Conservation (phyloP, 2,888 invertebrate species). For the Lagria hirta region DNA sequence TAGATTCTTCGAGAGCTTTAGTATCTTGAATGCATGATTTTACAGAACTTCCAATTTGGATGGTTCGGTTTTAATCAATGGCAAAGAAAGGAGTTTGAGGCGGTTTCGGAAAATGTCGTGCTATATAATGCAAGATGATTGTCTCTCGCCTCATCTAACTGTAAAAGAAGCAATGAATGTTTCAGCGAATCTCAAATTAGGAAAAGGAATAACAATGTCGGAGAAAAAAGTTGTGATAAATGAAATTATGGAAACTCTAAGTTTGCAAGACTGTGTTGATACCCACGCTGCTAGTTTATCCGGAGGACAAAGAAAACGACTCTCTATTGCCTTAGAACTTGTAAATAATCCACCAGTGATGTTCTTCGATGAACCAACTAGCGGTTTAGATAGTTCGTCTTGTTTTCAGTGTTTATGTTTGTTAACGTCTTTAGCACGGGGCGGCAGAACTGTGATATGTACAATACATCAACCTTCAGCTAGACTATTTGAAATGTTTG, state of each 20-base stretch:
- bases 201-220: conserved; percentile 70
- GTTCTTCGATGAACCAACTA: conserved; percentile 95
- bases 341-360: conserved; percentile 96
- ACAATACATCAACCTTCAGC: conserved; percentile 97
- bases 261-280: conserved; percentile 75
- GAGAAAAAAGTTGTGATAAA: conserved; percentile 77
- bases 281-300: conserved; percentile 81
- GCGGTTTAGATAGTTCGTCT: conserved; percentile 91
- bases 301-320: conserved; percentile 87
- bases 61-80: conserved; percentile 85
- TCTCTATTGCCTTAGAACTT: conserved; percentile 89
- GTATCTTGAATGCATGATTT: conserved; percentile 28
- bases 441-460: conserved; percentile 89
- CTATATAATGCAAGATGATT: conserved; percentile 96
- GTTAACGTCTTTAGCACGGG: conserved; percentile 83
- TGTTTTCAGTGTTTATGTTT: conserved; percentile 91
- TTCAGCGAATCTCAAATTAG: conserved; percentile 89
- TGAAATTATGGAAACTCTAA: conserved; percentile 83
- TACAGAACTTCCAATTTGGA: conserved; percentile 79
- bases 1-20: conserved; percentile 1
- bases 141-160: conserved; percentile 83
- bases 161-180: conserved; percentile 92
- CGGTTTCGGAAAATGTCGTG: conserved; percentile 91
- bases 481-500: conserved; percentile 93
- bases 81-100: conserved; percentile 81